A percentile compares a stretch with the other conserved stretches of the same genome.
These are phyloP conservation scores for Lipophrys pholis DNA, from an alignment of 2,113 vertebrate genomes.

Conservation along the genomic window DNA sequence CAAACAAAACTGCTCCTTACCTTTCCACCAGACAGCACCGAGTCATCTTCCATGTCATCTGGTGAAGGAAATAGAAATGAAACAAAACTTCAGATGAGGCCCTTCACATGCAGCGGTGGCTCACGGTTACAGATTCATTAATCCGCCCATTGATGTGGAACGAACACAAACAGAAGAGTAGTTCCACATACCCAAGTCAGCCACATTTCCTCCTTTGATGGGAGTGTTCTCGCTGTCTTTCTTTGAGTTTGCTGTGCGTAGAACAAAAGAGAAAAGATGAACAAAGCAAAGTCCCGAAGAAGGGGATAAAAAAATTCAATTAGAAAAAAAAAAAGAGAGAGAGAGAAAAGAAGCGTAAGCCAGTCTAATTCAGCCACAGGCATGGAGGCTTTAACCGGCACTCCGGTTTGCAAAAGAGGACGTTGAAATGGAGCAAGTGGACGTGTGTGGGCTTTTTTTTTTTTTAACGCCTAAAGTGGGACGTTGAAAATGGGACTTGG, in stretches of 20 bases:
- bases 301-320: neutral
- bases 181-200: conserved; percentile 88
- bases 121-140: neutral
- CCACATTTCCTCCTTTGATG: conserved; percentile 91
- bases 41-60: conserved; percentile 98
- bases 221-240: conserved; percentile 95
- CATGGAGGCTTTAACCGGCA: conserved; percentile 21
- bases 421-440: conserved; percentile 12
- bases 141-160: neutral
- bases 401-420: conserved; percentile 30
- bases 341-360: neutral
- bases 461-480: conserved; percentile 48
- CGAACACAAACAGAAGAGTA: neutral
- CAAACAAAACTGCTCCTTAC: no score
- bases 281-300: neutral
- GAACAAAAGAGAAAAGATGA: conserved; percentile 9
- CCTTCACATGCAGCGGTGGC: neutral
- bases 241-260: conserved; percentile 90
- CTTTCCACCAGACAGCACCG: conserved; percentile 91
- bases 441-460: conserved; percentile 2
- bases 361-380: conserved; percentile 15
- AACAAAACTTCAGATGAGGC: neutral
- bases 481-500: conserved; percentile 53
- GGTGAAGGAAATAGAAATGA: conserved; percentile 13
- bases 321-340: neutral